Evolutionary conservation across 2,888 invertebrate genomes (phyloP).

Genomic region (Dioctria rufipes): DNA sequence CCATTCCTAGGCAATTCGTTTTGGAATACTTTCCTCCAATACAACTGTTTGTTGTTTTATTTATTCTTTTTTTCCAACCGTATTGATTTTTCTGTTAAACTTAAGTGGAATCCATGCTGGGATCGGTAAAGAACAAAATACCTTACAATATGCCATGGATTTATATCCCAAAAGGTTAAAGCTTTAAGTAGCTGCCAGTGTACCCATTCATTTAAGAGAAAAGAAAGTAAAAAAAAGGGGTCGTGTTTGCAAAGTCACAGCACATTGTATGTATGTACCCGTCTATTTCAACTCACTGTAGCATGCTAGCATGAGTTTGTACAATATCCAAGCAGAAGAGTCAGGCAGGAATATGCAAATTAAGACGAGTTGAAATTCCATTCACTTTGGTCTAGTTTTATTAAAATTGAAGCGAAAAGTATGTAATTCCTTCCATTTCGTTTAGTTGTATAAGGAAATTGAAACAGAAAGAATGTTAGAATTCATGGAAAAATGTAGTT

Average conservation of each 20-base stretch:
- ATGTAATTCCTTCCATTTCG: constrained; percentile 26
- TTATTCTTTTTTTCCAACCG: not conserved
- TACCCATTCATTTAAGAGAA: constrained; percentile 22
- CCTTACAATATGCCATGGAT: constrained; percentile 19
- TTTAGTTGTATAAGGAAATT: constrained; percentile 21
- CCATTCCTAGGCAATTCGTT: not conserved
- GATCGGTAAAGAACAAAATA: constrained; percentile 9
- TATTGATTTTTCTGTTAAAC: not conserved
- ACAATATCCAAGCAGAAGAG: constrained; percentile 3
- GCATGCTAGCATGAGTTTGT: constrained; percentile 12
- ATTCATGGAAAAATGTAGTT: constrained; percentile 8
- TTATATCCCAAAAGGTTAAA: constrained; percentile 35
- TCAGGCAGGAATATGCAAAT: constrained; percentile 32
- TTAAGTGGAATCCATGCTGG: not conserved
- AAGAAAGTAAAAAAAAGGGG: constrained; percentile 8
- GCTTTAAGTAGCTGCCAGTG: constrained; percentile 40
- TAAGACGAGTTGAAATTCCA: constrained; percentile 42
- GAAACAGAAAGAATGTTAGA: constrained; percentile 21
- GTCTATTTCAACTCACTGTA: constrained; percentile 24
- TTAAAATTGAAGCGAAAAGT: constrained; percentile 45
- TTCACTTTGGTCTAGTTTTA: constrained; percentile 34
- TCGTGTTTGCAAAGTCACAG: constrained; percentile 35
- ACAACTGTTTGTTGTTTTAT: not conserved
- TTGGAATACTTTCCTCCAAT: not conserved
- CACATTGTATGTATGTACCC: not conserved